Evolutionary conservation across 2,888 invertebrate genomes (phyloP).

Genomic region (Heliconius charithonia): DNA sequence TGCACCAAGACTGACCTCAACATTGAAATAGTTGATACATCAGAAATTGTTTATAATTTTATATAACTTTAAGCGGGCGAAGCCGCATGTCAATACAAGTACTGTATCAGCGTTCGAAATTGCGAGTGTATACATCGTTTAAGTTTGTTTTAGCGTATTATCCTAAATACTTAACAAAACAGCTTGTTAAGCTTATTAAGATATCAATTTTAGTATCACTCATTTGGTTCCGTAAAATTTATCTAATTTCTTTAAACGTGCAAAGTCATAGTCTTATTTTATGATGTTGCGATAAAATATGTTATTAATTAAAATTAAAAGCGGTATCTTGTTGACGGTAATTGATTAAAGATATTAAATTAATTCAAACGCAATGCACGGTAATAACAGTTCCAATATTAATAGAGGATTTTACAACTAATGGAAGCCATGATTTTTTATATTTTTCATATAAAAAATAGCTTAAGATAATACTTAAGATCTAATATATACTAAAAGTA

Average conservation of each 20-base stretch:
- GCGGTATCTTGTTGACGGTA: not conserved
- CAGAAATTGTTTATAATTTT: too few relatives aligned
- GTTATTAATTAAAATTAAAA: conserved; percentile 18
- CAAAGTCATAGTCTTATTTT: not conserved
- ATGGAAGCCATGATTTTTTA: not conserved
- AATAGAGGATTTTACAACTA: not conserved
- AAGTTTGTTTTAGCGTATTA: too few relatives aligned
- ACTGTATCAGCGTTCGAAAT: too few relatives aligned
- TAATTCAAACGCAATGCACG: conserved; percentile 4
- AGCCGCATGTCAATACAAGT: too few relatives aligned
- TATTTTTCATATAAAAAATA: not conserved
- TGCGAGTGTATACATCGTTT: too few relatives aligned
- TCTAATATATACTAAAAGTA: too few relatives aligned
- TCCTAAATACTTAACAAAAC: not conserved
- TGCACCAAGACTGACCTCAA: too few relatives aligned
- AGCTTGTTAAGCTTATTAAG: not conserved
- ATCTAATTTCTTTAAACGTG: conserved; percentile 2
- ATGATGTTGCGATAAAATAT: conserved; percentile 10
- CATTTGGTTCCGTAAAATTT: not conserved
- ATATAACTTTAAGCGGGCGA: too few relatives aligned
- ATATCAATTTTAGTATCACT: not conserved
- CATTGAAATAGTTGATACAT: too few relatives aligned
- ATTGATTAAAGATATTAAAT: conserved; percentile 14
- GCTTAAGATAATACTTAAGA: too few relatives aligned
- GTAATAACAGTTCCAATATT: not conserved